Base-by-base conservation (phyloP, 2,888 invertebrate genomes). In the Leucoma salicis region DNA sequence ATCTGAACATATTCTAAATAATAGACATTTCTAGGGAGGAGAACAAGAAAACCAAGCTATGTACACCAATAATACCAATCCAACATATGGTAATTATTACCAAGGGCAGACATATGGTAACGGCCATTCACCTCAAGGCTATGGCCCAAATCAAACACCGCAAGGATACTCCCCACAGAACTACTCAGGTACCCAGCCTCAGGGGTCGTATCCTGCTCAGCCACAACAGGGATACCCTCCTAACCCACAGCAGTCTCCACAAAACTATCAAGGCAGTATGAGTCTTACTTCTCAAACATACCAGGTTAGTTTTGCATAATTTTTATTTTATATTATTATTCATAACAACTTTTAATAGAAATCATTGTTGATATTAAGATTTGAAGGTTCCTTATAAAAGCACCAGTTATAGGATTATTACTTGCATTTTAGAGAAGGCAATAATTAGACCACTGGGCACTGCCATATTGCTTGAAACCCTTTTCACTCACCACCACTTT, bases 251-350 rank as follows among this genome's bases (percentile, higher is more conserved):
- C 88, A 82, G 49, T 72, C 87, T 14, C 78, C 87, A 14, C 89
- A 88, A 55, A 78, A 63, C 48, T 88, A 86, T 57, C 85, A 84
- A 52, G 83, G 78, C 29, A 84, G 70, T 54, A 84, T 90, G 57
- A 79, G 82, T 21, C 88, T 88, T 57, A 80, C 87, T 35, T 76
- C 90, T 31, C 91, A 92, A 61, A 78, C 88, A 48, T 92, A 91
- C 53, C 92, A 91, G 76, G 92, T 87, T 72, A 56, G 42, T 49
- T 38, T 3, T 39, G 14, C 4, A 3, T 4, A 21, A 8, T 8
- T n/a, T n/a, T n/a, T n/a, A n/a, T n/a, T n/a, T n/a, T n/a, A n/a
- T n/a, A n/a, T n/a, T n/a, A n/a, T n/a, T n/a, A n/a, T n/a, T n/a
- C n/a, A n/a, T n/a, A n/a, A n/a, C n/a, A n/a, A n/a, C n/a, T n/a